Evolutionary conservation across 2,888 invertebrate species (phyloP).

Genomic region (Rhagophthalmus giganteus): DNA sequence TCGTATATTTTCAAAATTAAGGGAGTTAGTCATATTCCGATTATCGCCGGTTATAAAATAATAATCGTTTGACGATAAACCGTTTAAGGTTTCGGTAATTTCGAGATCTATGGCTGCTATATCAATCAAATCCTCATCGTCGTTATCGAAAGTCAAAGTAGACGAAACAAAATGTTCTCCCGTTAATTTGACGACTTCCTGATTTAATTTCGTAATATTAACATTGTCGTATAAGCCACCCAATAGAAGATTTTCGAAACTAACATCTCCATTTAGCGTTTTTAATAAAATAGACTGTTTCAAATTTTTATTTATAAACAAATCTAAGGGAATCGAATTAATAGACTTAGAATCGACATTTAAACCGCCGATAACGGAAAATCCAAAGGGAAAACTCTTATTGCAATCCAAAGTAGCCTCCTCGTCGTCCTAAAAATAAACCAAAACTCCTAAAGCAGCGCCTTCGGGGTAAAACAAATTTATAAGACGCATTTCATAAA

Average conservation of each 20-base stretch:
- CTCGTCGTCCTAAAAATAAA: constrained; percentile 40
- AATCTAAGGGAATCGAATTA: constrained; percentile 54
- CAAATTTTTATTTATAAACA: constrained; percentile 58
- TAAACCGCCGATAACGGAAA: constrained; percentile 52
- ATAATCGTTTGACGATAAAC: constrained; percentile 44
- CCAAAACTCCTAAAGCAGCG: neutral
- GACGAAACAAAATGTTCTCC: constrained; percentile 51
- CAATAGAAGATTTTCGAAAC: constrained; percentile 55
- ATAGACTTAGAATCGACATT: constrained; percentile 53
- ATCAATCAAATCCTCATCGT: constrained; percentile 31
- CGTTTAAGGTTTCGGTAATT: constrained; percentile 51
- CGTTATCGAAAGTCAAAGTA: constrained; percentile 51
- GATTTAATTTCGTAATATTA: constrained; percentile 53
- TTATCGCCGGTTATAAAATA: constrained; percentile 36
- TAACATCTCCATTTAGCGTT: constrained; percentile 52
- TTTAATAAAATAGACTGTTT: constrained; percentile 55
- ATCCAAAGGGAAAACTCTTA: constrained; percentile 56
- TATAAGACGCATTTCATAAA: no score
- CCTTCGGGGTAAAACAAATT: no score
- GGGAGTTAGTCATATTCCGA: constrained; percentile 24
- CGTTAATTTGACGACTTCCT: constrained; percentile 52
- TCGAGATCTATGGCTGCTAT: constrained; percentile 48
- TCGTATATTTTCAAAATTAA: constrained; percentile 43
- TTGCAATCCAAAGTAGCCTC: constrained; percentile 51
- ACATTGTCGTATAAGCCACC: constrained; percentile 54